Conservation (phyloP, 1,140 invertebrate species). For the Acromyrmex echinatior region DNA sequence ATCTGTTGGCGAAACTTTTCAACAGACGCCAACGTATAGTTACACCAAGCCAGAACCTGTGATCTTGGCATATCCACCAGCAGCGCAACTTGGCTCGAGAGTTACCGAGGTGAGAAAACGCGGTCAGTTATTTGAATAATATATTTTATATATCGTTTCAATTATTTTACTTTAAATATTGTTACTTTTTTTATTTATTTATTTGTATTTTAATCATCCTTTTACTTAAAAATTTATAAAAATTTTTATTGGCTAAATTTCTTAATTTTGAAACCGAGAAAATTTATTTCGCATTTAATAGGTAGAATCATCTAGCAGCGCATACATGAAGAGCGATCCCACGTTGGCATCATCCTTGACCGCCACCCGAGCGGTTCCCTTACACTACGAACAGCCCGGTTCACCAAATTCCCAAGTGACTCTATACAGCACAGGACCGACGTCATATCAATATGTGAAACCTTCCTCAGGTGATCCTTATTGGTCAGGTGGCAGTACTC, state of each 20-base stretch:
- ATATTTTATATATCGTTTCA: background rate
- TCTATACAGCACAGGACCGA: conserved; percentile 85
- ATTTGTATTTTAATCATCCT: too few species aligned
- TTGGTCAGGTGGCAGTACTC: conserved; percentile 78
- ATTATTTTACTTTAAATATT: background rate
- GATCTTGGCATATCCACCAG: conserved; percentile 80
- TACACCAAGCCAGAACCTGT: conserved; percentile 81
- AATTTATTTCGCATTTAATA: conserved; percentile 55
- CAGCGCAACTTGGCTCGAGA: conserved; percentile 77
- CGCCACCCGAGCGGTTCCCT: conserved; percentile 78
- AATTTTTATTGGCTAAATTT: background rate
- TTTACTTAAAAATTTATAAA: background rate
- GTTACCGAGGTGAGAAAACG: conserved; percentile 75
- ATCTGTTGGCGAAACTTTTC: conserved; percentile 78
- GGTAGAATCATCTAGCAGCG: conserved; percentile 81
- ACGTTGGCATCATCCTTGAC: conserved; percentile 87
- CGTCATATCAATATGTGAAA: conserved; percentile 84
- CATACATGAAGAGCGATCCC: conserved; percentile 87
- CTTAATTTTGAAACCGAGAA: too few species aligned
- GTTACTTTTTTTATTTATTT: too few species aligned
- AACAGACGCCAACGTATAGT: conserved; percentile 79
- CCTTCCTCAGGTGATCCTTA: conserved; percentile 75
- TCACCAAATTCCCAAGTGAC: conserved; percentile 88
- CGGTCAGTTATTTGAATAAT: background rate
- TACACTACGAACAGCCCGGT: conserved; percentile 87